Evolutionary conservation across 2,797 vertebrate species (phyloP), one percentile per base, ranked within the genome.

Genomic region (Furcifer pardalis): DNA sequence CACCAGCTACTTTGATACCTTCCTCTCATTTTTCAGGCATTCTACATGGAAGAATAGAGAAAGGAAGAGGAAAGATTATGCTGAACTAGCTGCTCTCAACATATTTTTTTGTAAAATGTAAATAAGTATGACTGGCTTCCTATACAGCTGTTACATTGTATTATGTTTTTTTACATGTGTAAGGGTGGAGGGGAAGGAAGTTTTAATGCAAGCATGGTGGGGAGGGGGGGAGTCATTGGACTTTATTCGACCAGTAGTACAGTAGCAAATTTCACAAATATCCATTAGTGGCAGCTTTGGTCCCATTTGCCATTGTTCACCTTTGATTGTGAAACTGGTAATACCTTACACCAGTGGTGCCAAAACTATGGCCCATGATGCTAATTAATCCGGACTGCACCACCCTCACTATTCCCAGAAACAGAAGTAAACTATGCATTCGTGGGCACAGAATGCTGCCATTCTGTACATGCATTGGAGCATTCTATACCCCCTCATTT

Each of bases 261-360:
- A 92, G 91, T 84, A 92, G 90, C 88, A 72, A 84, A 91, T 89
- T 46, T 2, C 89, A 83, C 72, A 84, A 82, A 88, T 89, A 92
- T 94, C 90, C 4, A 76, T 88, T 82, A n/a, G 8, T 76, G 90
- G 82, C 74, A 68, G 87, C 79, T 94, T 90, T 81, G 91, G 87
- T 84, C 40, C 90, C 78, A 68, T 52, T 88, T 90, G 82, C 79
- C 89, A 89, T 91, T 86, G 89, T 79, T 86, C 93, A 93, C 87
- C 90, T 91, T 91, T 35, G 80, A 75, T 77, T 81, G 76, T 56
- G 2, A 52, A 52, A 52, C n/a, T n/a, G n/a, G n/a, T n/a, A n/a
- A n/a, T n/a, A n/a, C n/a, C n/a, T n/a, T n/a, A n/a, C n/a, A n/a
- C n/a, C n/a, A n/a, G n/a, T n/a, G n/a, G n/a, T n/a, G n/a, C n/a